Conservation (phyloP, 2,888 invertebrate species). For the Steinernema hermaphroditum region DNA sequence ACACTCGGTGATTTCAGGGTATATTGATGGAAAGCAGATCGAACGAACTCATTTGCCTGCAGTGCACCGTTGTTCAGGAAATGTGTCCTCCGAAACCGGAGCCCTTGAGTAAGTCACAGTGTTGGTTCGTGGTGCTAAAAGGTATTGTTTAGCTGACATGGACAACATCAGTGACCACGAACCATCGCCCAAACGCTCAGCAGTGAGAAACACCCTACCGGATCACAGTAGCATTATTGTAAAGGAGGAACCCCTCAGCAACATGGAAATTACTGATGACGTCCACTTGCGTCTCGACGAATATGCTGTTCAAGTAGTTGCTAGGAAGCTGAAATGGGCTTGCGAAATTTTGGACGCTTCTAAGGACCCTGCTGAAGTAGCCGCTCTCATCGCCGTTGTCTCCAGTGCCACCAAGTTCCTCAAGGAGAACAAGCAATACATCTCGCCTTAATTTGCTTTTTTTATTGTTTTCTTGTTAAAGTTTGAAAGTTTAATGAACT, state of each 20-base stretch:
- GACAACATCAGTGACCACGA: conserved; percentile 10
- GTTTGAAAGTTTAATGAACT: not conserved
- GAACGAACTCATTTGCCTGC: conserved; percentile 29
- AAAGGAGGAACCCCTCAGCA: not conserved
- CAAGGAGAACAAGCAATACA: not conserved
- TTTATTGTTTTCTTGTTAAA: not conserved
- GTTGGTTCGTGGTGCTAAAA: too few species aligned
- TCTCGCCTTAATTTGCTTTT: not conserved
- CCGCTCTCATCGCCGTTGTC: not conserved
- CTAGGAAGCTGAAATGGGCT: not conserved
- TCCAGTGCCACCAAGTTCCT: conserved; percentile 6
- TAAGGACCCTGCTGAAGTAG: not conserved
- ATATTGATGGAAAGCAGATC: conserved; percentile 50
- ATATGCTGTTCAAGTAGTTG: not conserved
- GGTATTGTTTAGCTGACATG: not conserved
- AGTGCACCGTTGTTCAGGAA: not conserved
- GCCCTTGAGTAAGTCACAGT: not conserved
- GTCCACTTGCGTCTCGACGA: not conserved
- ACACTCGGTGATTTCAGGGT: conserved; percentile 38
- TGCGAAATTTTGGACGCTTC: not conserved
- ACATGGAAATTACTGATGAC: not conserved
- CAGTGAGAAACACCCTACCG: not conserved
- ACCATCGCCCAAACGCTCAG: conserved; percentile 3
- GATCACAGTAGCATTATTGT: not conserved
- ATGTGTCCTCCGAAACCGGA: not conserved